Evolutionary conservation across 2,113 vertebrate genomes (phyloP), one percentile per base, ranked within the genome.

Genomic region (Phoxinus phoxinus): DNA sequence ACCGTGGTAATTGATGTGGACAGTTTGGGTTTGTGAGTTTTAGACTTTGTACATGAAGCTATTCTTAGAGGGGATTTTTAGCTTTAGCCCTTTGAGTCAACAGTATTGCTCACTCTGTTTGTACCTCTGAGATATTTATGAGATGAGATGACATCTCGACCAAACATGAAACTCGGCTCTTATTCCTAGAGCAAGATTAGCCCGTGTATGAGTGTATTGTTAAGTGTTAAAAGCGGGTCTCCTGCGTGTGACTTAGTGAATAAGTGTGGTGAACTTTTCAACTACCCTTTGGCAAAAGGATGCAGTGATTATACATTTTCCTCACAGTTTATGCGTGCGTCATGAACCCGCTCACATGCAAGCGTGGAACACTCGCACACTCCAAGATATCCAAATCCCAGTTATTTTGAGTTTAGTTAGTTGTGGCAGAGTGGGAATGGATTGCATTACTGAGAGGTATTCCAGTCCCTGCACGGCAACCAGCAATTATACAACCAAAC

Each of bases 11-110:
- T 61, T 79, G 12, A 79, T 78, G 32, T 37, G 53, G n/a, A 59
- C 12, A 30, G 67, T 81, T 46, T 35, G n/a, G n/a, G 51, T 79
- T 53, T 79, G 46, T 61, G 23, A 37, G 32, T 11, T 69, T 63
- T 69, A 80, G 56, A 83, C 61, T 69, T 81, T 56, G 72, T 63
- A 56, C 71, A 44, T 44, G 12, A 72, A 78, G 44, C 72, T 83
- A 11, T n/a, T 75, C 73, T 48, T 44, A 79, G 32, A 13, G 35
- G 56, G 35, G 77, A 79, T 73, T 79, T 59, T 79, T 61, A 17
- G 21, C 32, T 79, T 61, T 61, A 79, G 53, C 56, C 56, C 21
- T 25, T n/a, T 44, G 23, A 41, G 13, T 61, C 35, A 19, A 19
- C 56, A 71, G 19, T 73, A 74, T 48, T 32, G 51, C 76, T 56